Base-by-base conservation (phyloP, 1,140 invertebrate genomes). In the Drosophila rufa region DNA sequence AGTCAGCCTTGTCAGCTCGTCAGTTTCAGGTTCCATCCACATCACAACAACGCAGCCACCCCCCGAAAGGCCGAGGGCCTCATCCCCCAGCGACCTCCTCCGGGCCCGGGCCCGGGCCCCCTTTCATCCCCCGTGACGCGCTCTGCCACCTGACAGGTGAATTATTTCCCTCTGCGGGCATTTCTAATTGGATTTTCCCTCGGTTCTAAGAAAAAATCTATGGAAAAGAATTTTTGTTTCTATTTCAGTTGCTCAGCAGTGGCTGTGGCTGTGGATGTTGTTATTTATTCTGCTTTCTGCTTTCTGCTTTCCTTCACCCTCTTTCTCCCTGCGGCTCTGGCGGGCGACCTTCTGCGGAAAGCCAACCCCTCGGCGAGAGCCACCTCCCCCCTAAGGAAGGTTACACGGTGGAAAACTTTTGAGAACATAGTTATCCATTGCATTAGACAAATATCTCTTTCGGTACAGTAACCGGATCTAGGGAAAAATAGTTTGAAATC, bases 141-240 rank as follows among this genome's bases (percentile, higher is more conserved):
- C 64, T 79, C 70, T 80, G 76, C 70, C 61, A 80, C 77, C 60
- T 78, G 84, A 92, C 91, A 92, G 91, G 91, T 92, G 91, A 92
- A 92, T 87, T 91, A 86, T 92, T 91, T 92, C 90, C 91, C 91
- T 92, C 87, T 90, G 87, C 74, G 81, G 80, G 83, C 87, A 82
- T 89, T 91, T 82, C 89, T 92, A 92, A 92, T 92, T 92, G 91
- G 91, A 92, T 92, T 92, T 92, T 90, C 90, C 82, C 75, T 78
- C 57, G 48, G 80, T 92, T 92, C 91, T 92, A 92, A 92, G 91
- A 92, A 92, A 92, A 92, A 92, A 92, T 92, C 90, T 92, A 92
- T 92, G 86, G 91, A 92, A 82, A 82, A 73, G 56, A 73, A 74
- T 83, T 83, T 79, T 75, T 59, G 61, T 76, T 76, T 61, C 69